Evolutionary conservation across 1,140 invertebrate genomes (phyloP).

Genomic region (Cephus cinctus): DNA sequence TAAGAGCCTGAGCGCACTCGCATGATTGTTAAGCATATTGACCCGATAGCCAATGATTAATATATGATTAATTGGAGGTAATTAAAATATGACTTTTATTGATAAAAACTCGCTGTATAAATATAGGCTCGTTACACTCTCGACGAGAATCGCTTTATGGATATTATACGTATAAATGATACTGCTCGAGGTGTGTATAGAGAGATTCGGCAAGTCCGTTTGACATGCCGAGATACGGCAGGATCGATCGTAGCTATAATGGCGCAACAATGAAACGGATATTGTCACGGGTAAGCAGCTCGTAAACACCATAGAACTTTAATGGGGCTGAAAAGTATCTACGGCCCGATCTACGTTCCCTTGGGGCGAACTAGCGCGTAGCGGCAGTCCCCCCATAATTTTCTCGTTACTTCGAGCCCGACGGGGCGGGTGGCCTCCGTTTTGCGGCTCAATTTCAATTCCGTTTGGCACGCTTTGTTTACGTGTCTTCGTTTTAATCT

Average conservation of each 20-base stretch:
- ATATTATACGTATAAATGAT: too few relatives aligned
- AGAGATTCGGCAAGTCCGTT: too few relatives aligned
- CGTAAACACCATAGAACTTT: conserved; percentile 29
- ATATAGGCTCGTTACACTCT: too few relatives aligned
- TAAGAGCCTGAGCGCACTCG: background rate
- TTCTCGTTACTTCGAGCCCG: conserved; percentile 41
- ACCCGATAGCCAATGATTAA: too few relatives aligned
- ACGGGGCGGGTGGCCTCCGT: conserved; percentile 9
- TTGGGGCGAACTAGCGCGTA: conserved; percentile 12
- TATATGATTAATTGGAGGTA: too few relatives aligned
- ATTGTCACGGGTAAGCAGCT: conserved; percentile 20
- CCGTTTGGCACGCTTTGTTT: conserved; percentile 12
- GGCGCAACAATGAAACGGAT: conserved; percentile 20
- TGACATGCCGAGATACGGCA: too few relatives aligned
- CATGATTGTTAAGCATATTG: too few relatives aligned
- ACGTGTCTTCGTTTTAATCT: conserved; percentile 23
- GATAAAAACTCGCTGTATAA: too few relatives aligned
- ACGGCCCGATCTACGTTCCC: conserved; percentile 21
- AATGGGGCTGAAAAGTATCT: conserved; percentile 44
- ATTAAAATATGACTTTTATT: too few relatives aligned
- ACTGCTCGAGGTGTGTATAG: too few relatives aligned
- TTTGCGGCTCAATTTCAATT: conserved; percentile 24
- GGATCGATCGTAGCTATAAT: conserved; percentile 7
- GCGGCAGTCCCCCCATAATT: conserved; percentile 42
- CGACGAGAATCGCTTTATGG: too few relatives aligned